These are phyloP conservation scores for Chrysaora quinquecirrha DNA, from an alignment of 30 jellyfish, hydroid and myxozoan genomes.

Conservation along the genomic window DNA sequence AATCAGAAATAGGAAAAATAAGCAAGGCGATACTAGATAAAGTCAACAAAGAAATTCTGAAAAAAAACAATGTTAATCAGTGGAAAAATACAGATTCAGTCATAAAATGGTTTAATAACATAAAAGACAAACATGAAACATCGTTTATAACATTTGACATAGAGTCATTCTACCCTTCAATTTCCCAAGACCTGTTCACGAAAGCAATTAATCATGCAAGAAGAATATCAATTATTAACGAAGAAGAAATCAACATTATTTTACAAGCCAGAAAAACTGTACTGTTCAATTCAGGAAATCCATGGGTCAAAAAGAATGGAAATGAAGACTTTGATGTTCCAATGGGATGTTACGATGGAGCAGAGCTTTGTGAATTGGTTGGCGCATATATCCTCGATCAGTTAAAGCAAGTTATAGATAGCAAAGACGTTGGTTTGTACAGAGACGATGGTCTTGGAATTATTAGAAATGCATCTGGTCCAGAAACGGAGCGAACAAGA, in stretches of 20 bases:
- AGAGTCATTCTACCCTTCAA: too few species aligned
- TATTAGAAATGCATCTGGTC: conserved; percentile 1
- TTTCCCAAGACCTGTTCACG: too few species aligned
- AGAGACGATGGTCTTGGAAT: conserved; percentile 42
- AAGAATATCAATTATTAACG: conserved; percentile 16
- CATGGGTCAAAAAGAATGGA: too few species aligned
- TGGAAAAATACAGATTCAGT: conserved; percentile 45
- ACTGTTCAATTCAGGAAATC: conserved; percentile 32
- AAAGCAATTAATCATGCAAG: conserved; percentile 33
- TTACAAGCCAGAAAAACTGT: conserved; percentile 62
- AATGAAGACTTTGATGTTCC: too few species aligned
- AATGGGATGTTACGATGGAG: too few species aligned
- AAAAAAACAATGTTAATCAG: conserved; percentile 42
- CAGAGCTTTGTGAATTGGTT: too few species aligned
- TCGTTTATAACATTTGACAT: conserved; percentile 52
- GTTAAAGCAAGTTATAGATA: conserved; percentile 44
- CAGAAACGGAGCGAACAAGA: too few species aligned
- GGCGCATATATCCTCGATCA: too few species aligned
- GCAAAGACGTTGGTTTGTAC: conserved; percentile 53
- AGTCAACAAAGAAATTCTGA: conserved; percentile 57
- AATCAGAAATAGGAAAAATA: conserved; percentile 63
- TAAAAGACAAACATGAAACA: conserved; percentile 31
- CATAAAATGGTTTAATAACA: too few species aligned
- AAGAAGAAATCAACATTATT: conserved; percentile 37
- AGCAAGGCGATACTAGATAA: conserved; percentile 61